These are phyloP conservation scores for Acromyrmex heyeri DNA, from an alignment of 1,140 invertebrate genomes.

Conservation along the genomic window DNA sequence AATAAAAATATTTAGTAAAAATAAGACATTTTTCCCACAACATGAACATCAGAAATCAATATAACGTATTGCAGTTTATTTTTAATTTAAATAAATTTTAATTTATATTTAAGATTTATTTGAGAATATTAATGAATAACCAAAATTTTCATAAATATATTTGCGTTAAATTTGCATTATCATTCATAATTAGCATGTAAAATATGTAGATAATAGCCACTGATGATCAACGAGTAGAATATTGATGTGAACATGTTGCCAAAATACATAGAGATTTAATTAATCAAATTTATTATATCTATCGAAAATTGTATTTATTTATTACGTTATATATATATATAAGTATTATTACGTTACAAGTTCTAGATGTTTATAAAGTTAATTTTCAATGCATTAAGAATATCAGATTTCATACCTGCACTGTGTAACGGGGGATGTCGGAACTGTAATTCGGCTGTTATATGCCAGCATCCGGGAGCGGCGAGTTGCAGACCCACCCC, in stretches of 20 bases:
- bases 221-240: background rate
- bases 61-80: background rate
- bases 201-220: background rate
- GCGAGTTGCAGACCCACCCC: constrained; percentile 85
- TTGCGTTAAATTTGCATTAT: background rate
- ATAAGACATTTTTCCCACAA: background rate
- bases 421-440: constrained; percentile 79
- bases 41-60: background rate
- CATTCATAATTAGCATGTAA: background rate
- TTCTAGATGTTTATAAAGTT: background rate
- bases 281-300: background rate
- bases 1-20: background rate
- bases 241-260: background rate
- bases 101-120: background rate
- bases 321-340: background rate
- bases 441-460: constrained; percentile 76
- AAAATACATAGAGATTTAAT: background rate
- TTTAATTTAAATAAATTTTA: background rate
- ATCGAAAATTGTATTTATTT: background rate
- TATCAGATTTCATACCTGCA: constrained; percentile 71
- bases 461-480: constrained; percentile 77
- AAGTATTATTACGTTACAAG: background rate
- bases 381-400: background rate
- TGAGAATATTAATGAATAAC: background rate
- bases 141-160: constrained; percentile 1